phyloP scores from a whole-genome alignment of 2,797 vertebrate genomes.

The Columba guinea region DNA sequence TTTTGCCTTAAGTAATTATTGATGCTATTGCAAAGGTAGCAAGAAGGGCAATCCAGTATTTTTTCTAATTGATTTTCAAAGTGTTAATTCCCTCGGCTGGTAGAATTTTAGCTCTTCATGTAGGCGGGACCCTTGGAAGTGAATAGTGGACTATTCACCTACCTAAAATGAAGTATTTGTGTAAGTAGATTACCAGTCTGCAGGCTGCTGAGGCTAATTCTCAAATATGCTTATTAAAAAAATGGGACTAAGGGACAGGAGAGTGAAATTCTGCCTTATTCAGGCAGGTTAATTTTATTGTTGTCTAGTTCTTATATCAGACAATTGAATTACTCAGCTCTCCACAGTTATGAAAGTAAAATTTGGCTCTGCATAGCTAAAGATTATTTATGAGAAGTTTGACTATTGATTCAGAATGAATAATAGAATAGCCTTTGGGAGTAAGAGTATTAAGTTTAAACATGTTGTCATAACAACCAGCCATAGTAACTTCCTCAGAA shows the following conservation, averaged over 20 bases:
- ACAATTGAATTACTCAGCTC: not conserved
- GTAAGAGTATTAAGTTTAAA: not conserved
- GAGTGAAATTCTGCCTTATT: not conserved
- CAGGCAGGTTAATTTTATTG: not conserved
- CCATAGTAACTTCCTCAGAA: not conserved
- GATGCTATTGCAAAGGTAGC: not conserved
- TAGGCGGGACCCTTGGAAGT: not conserved
- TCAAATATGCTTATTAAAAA: not conserved
- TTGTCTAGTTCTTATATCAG: not conserved
- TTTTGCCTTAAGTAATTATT: not conserved
- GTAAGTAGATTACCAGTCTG: not conserved
- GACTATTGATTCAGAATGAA: not conserved
- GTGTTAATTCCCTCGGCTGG: not conserved
- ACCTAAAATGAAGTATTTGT: fast-evolving
- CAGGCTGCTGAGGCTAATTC: not conserved
- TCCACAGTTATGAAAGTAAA: not conserved
- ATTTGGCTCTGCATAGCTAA: not conserved
- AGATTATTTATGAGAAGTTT: not conserved
- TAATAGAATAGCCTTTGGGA: not conserved
- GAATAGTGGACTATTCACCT: fast-evolving
- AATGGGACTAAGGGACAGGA: too few relatives aligned
- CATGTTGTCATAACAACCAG: not conserved
- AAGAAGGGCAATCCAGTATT: not conserved
- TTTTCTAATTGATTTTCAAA: not conserved
- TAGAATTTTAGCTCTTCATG: not conserved